Conservation (phyloP, 2,797 vertebrate species). For the Cryptoblepharus egeriae region DNA sequence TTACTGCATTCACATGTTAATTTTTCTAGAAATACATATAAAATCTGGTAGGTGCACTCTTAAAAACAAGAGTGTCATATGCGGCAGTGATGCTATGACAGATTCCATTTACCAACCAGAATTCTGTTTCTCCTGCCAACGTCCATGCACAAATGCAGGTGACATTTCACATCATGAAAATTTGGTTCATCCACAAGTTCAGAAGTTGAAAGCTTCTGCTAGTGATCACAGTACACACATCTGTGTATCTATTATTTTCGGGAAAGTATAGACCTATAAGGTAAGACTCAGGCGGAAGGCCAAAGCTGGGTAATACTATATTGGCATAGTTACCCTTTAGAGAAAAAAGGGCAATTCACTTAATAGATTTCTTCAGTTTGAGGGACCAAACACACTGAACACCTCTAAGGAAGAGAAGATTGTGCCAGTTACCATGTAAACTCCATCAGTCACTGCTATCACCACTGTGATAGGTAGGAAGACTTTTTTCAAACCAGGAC, state of each 20-base stretch:
- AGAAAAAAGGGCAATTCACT: neutral
- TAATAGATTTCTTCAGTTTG: neutral
- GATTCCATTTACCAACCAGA: neutral
- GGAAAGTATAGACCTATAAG: neutral
- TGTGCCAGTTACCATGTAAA: conserved; percentile 55
- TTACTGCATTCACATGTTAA: conserved; percentile 2
- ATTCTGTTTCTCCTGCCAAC: neutral
- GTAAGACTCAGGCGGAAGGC: neutral
- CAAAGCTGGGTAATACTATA: neutral
- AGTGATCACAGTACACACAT: neutral
- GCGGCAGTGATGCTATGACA: neutral
- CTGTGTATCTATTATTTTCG: neutral
- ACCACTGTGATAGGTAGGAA: conserved; percentile 50
- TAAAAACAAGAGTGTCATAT: neutral
- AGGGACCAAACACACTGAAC: neutral
- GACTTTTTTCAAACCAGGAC: conserved; percentile 52
- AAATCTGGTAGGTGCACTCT: neutral
- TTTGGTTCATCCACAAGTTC: neutral
- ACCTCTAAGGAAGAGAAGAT: neutral
- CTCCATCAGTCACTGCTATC: conserved; percentile 52
- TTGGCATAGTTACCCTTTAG: conserved; percentile 2
- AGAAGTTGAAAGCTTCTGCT: neutral
- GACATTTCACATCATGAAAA: neutral
- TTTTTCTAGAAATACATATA: neutral
- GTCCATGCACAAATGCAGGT: neutral